Base-by-base conservation (phyloP, 2,113 vertebrate genomes). In the Engraulis encrasicolus region DNA sequence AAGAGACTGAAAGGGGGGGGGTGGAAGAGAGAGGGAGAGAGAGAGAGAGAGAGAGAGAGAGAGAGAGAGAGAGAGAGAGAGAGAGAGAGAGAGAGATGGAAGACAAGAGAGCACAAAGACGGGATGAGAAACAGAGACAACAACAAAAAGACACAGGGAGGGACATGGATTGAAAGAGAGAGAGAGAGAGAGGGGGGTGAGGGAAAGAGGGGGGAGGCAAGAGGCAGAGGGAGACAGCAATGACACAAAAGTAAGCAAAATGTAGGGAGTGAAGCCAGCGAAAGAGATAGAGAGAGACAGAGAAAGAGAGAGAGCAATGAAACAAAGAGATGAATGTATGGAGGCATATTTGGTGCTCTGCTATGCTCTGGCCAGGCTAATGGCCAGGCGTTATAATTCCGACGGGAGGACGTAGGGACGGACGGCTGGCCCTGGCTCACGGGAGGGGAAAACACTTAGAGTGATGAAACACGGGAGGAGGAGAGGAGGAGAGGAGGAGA, bases 361-460 rank as follows among this genome's bases (percentile, higher is more conserved):
- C 15, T 19, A 36, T 37, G 20, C 78, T 14, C 12, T 23, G 31
- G 50, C 40, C 34, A 66, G 49, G 19, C 54, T 85, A 78, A 15
- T 45, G 80, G 38, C 12, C 78, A 50, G 38, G 38, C 27, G 36
- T 54, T 52, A 66, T 27, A 27, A 66, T 31, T 66, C 31, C 7
- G 31, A 31, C 9, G 27, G 58, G 58, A 66, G 9, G 58, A 66
- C 6, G 6, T 27, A 31, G 2, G 27, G 58, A 23, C 23, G 9
- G 58, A 66, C 6, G 6, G n/a, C n/a, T 66, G 58, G 58, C 58
- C 31, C 7, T 23, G 18, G 82, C 50, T 84, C 77, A 79, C 81
- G 80, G 81, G 84, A 84, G 85, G 81, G 79, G 87, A 87, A 89
- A 92, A 91, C 90, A 92, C 90, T 93, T 91, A 89, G 74, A 91